Evolutionary conservation across 2,888 invertebrate genomes (phyloP).

Genomic region (Endomychus coccineus): DNA sequence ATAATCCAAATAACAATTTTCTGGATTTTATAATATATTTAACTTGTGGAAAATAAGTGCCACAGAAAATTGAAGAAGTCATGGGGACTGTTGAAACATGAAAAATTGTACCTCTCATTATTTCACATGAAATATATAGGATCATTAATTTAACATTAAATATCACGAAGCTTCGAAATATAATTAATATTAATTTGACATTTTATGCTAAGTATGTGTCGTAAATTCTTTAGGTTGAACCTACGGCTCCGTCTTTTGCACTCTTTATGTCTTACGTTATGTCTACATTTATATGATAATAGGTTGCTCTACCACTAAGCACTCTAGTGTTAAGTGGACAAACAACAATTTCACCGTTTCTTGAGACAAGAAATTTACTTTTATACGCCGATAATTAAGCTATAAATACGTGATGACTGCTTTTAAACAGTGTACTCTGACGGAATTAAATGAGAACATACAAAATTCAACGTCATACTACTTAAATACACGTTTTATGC

Average conservation of each 20-base stretch:
- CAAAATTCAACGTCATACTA: no score
- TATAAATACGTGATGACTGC: constrained; percentile 20
- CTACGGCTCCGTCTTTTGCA: constrained; percentile 23
- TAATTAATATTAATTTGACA: constrained; percentile 24
- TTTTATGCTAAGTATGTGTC: constrained; percentile 23
- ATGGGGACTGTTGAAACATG: no score
- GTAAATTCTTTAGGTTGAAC: constrained; percentile 27
- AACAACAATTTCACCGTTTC: constrained; percentile 24
- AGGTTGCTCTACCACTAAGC: constrained; percentile 21
- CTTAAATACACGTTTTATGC: no score
- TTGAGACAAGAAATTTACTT: constrained; percentile 26
- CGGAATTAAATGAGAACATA: no score
- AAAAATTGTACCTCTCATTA: no score
- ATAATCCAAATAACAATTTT: no score
- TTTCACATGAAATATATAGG: no score
- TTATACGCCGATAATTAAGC: constrained; percentile 29
- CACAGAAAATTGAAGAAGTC: no score
- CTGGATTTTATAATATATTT: no score
- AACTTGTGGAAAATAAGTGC: no score
- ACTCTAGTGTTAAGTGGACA: constrained; percentile 30
- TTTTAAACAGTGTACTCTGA: constrained; percentile 3
- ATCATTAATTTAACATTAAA: no score
- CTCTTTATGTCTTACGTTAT: constrained; percentile 28
- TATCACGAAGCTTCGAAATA: no score
- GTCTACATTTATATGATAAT: constrained; percentile 34